Evolutionary conservation across 2,797 vertebrate species (phyloP).

Genomic region (Sylvia borin): DNA sequence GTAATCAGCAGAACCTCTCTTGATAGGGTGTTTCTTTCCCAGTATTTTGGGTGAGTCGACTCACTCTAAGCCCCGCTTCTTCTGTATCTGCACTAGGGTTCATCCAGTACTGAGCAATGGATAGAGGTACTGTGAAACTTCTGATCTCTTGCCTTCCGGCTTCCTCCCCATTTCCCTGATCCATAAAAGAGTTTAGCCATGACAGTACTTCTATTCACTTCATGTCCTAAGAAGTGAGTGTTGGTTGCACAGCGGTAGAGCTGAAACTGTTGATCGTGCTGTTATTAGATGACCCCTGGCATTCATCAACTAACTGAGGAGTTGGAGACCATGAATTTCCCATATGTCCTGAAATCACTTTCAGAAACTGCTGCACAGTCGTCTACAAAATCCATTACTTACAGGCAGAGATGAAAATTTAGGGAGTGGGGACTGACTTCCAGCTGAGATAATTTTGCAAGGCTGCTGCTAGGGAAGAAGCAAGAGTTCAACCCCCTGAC

Average conservation of each 20-base stretch:
- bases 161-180: background rate
- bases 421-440: background rate
- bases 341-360: background rate
- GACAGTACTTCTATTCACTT: background rate
- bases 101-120: background rate
- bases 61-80: background rate
- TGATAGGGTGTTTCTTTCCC: background rate
- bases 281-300: background rate
- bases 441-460: background rate
- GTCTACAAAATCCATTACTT: background rate
- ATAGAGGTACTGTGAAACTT: background rate
- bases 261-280: background rate
- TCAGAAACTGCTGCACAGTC: background rate
- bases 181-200: background rate
- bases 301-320: background rate
- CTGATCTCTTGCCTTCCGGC: background rate
- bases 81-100: accelerated
- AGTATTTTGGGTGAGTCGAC: background rate
- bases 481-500: background rate
- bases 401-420: background rate
- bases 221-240: background rate
- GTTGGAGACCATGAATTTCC: background rate
- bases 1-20: background rate
- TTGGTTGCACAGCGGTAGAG: background rate
- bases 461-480: background rate